Base-by-base conservation (phyloP, 1,140 invertebrate species). In the Drosophila persimilis region DNA sequence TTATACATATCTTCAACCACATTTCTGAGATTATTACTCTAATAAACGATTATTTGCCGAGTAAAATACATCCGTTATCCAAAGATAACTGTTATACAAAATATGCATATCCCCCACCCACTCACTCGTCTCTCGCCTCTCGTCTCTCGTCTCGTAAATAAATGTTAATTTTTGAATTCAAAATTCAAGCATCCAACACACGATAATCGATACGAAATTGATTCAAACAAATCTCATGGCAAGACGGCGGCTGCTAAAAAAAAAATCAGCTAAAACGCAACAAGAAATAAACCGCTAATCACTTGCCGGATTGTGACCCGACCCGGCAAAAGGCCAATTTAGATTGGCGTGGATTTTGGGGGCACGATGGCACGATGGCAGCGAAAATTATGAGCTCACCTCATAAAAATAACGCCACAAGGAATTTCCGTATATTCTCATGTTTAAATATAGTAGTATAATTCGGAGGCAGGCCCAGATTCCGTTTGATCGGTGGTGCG, bases 351-450 rank as follows among this genome's bases (percentile, higher is more conserved):
- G 62, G 50, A 67, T 24, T 67, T 67, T 56, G 70, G 52, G 65
- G 52, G 65, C 65, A 56, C 67, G 48, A 63, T 26, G 52, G 65
- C 65, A 56, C 67, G 48, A 63, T 6, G 24, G 24, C 53, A 60
- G 58, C 50, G 60, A 75, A 83, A 84, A 84, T 83, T 83, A 83
- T 83, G 80, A 83, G 80, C 80, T 83, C 80, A 83, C 75, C 79
- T 79, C 80, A 84, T 79, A 84, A 83, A 83, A 83, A 83, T 83
- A 83, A 78, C 80, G 65, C 58, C 46, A 61, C 46, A 55, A 79
- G 71, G 63, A 84, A 83, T 70, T 84, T 83, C 80, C 80, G 65
- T 69, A 56, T 60, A 41, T 69, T 54, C 50, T 54, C 50, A 53
- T 41, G 62, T 44, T 69, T 66, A 67, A 69, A 69, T 55, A 66